Percentiles rank a stretch among this genome's conserved stretches.
These are phyloP conservation scores for Mustelus asterias DNA, from an alignment of 2,113 vertebrate species.

Conservation along the genomic window DNA sequence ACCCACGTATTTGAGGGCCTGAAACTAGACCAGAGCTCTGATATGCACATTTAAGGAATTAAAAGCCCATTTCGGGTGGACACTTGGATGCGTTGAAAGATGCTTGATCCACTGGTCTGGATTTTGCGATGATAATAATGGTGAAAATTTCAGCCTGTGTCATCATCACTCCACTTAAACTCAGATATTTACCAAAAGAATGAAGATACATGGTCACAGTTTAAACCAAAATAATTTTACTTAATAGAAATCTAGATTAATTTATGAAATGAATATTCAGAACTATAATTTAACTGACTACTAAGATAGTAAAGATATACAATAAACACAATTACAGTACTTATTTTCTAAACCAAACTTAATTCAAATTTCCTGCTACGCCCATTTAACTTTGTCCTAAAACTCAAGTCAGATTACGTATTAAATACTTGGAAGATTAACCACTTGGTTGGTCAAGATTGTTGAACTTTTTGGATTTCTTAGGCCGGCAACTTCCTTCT, in stretches of 20 bases:
- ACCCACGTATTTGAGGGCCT: background rate
- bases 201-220: too few relatives aligned
- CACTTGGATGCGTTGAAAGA: background rate
- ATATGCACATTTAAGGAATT: background rate
- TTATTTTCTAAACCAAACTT: background rate
- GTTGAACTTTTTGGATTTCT: background rate
- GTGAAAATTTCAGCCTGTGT: background rate
- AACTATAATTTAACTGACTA: too few relatives aligned
- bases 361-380: background rate
- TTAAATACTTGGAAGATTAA: background rate
- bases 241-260: background rate
- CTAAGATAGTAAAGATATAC: background rate
- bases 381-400: background rate
- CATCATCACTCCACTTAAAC: background rate
- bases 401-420: background rate
- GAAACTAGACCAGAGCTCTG: background rate
- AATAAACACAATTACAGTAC: background rate
- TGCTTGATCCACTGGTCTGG: background rate
- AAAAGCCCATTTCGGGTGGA: background rate
- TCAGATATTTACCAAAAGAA: too few relatives aligned
- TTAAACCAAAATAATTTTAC: background rate
- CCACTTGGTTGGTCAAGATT: background rate
- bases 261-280: too few relatives aligned
- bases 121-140: background rate
- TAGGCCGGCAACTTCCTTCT: background rate